Base-by-base conservation (phyloP, 2,888 invertebrate species). In the Odontocolon sp. region DNA sequence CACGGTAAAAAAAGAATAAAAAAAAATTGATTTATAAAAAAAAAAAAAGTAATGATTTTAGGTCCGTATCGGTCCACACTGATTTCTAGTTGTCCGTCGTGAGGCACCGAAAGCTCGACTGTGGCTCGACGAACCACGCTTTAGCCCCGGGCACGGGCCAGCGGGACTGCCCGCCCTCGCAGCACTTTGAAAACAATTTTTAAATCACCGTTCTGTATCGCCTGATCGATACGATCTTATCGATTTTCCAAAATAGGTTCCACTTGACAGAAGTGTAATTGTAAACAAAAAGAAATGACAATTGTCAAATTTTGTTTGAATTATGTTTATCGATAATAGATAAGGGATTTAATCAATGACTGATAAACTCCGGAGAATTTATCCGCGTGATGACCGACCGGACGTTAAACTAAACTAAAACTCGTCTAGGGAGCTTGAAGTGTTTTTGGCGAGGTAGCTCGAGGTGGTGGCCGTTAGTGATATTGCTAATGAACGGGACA, bases 391-490 rank as follows among this genome's bases (percentile, higher is more conserved):
- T 67, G 36, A 54, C 33, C 67, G 71, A 71, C 21, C 71, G 69
- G 68, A 21, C 63, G 69, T 61, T 72, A 64, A 72, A 69, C 64
- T 54, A 69, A 72, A 61, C n/a, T n/a, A n/a, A n/a, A n/a, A n/a
- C 71, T 67, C 26, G 42, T 50, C 42, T 57, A 64, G 64, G 23
- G 52, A 50, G 68, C 40, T 71, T 67, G 23, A 54, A 54, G 54
- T 6, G 42, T 52, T 69, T 77, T 72, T 69, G 77, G 77, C 77
- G 59, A 72, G 72, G 72, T 57, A 54, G 56, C 26, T 57, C 63
- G 73, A 56, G 45, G 59, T 50, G 56, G 42, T 38, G 33, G 54
- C 23, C 66, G 57, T 26, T 59, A 45, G 33, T 63, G 69, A 75
- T 64, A 54, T n/a, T n/a, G 31, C 69, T 45, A 69, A 69, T 70